Evolutionary conservation across 2,888 invertebrate genomes (phyloP).

Genomic region (Pseudolycoriella hygida): DNA sequence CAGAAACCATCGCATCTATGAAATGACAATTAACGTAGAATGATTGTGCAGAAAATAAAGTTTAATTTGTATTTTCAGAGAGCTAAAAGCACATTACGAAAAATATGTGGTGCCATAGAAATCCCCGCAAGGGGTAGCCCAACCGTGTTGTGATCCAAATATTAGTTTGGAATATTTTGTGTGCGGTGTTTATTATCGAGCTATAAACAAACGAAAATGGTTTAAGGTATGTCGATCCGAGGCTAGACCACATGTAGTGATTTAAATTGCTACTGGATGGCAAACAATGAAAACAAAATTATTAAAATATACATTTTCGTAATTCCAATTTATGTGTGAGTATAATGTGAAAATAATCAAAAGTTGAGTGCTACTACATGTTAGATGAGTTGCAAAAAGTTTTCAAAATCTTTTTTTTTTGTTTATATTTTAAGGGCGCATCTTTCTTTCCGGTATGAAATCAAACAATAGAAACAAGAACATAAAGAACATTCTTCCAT

Average conservation of each 20-base stretch:
- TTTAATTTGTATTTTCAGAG: neutral
- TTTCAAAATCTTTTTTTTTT: neutral
- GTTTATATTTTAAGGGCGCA: neutral
- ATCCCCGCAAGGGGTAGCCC: too few species aligned
- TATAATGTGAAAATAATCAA: neutral
- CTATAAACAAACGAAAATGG: too few species aligned
- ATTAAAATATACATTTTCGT: neutral
- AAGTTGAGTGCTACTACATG: neutral
- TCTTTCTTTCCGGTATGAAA: neutral
- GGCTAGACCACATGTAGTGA: slow-evolving; percentile 1
- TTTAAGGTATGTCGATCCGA: neutral
- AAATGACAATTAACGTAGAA: slow-evolving; percentile 2
- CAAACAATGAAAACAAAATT: neutral
- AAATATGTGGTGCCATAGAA: too few species aligned
- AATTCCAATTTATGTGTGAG: too few species aligned
- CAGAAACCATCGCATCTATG: too few species aligned
- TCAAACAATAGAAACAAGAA: neutral
- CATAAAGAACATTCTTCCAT: neutral
- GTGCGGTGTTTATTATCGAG: too few species aligned
- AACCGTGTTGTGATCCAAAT: too few species aligned
- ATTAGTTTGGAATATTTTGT: too few species aligned
- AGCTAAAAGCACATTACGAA: too few species aligned
- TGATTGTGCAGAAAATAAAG: neutral
- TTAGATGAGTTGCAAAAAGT: neutral
- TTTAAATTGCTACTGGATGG: slow-evolving; percentile 3